Percentiles rank a stretch among this genome's conserved stretches.
Conservation (phyloP, 2,888 invertebrate species). For the Acleris cristana region DNA sequence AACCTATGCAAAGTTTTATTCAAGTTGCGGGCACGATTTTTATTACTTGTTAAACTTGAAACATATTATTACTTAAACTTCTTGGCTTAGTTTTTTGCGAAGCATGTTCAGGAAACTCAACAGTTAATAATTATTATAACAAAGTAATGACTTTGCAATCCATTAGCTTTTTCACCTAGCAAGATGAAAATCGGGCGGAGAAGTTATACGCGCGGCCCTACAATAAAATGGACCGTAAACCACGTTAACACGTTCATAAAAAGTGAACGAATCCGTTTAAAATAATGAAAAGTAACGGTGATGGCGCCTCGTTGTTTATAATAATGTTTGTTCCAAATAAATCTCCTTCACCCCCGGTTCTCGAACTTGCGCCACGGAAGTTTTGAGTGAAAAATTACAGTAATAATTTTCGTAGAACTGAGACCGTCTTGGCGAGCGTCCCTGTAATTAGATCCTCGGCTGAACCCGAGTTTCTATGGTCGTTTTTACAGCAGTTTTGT, state of each 20-base stretch:
- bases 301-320: constrained; percentile 47
- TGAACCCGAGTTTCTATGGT: constrained; percentile 59
- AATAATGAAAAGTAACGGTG: constrained; percentile 50
- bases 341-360: constrained; percentile 59
- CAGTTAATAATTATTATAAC: constrained; percentile 2
- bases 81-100: no score
- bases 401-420: constrained; percentile 71
- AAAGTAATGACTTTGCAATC: constrained; percentile 23
- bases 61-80: no score
- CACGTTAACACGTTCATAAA: constrained; percentile 43
- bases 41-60: no score
- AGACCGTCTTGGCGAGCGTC: constrained; percentile 62
- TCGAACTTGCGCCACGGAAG: constrained; percentile 63
- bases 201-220: constrained; percentile 45
- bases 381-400: constrained; percentile 76
- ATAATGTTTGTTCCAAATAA: constrained; percentile 57
- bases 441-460: constrained; percentile 68
- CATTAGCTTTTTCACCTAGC: constrained; percentile 19
- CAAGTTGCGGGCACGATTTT: no score
- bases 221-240: constrained; percentile 52
- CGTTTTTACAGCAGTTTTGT: constrained; percentile 66
- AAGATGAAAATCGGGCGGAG: constrained; percentile 34
- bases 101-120: background rate
- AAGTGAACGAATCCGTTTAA: constrained; percentile 43
- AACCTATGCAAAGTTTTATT: no score